phyloP scores from a whole-genome alignment of 1,140 invertebrate species.

The Bombus pascuorum region DNA sequence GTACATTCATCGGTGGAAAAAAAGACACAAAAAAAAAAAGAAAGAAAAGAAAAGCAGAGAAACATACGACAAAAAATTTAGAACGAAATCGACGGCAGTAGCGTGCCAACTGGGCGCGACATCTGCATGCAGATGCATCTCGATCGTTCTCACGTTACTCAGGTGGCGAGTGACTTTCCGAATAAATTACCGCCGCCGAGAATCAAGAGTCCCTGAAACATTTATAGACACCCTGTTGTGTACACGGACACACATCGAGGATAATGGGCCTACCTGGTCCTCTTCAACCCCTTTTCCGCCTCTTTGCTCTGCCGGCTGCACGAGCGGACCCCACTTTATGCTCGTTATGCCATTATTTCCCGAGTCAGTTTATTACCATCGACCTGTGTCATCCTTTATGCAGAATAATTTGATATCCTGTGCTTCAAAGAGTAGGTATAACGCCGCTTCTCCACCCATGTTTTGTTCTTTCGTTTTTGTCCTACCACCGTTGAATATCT shows the following conservation, averaged over 20 bases:
- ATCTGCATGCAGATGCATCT: conserved; percentile 70
- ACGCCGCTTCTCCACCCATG: background rate
- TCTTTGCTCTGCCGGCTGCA: conserved; percentile 66
- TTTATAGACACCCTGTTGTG: conserved; percentile 69
- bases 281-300: conserved; percentile 67
- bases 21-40: background rate
- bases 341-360: conserved; percentile 69
- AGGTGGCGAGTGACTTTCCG: conserved; percentile 73
- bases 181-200: conserved; percentile 73
- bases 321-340: conserved; percentile 67
- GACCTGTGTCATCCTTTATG: conserved; percentile 70
- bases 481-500: background rate
- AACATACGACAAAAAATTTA: conserved; percentile 19
- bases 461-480: conserved; percentile 21
- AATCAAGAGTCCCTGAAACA: conserved; percentile 67
- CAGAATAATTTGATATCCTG: conserved; percentile 68
- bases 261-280: conserved; percentile 73
- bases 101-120: conserved; percentile 65
- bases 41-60: background rate
- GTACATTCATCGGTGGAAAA: background rate
- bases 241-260: conserved; percentile 59
- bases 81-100: conserved; percentile 45
- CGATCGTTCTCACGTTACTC: conserved; percentile 76
- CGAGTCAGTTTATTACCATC: conserved; percentile 70
- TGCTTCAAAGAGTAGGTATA: conserved; percentile 58